Evolutionary conservation across 1,140 invertebrate species (phyloP), one percentile per base, ranked within the genome.

Genomic region (Nomia melanderi): DNA sequence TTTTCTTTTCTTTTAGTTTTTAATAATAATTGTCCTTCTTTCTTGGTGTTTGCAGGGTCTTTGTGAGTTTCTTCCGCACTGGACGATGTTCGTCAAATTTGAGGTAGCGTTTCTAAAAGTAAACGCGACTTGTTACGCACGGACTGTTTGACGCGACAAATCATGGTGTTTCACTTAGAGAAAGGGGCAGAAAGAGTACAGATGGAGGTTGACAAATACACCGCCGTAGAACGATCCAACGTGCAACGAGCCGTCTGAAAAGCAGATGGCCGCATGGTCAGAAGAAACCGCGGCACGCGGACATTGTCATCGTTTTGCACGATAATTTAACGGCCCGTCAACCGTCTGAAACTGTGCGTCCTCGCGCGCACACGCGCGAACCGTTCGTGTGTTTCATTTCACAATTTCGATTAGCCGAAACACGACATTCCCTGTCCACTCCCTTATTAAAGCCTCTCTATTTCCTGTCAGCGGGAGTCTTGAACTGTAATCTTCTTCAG

Each of bases 391-490:
- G 67, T 83, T 74, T 65, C 82, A 77, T 83, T 84, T 83, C 67
- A 69, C 81, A 77, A 79, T 76, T 83, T 84, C 82, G 82, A 84
- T 84, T 84, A 77, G 81, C 77, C 81, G 82, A 84, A 79, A 82
- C 80, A 73, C 76, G 66, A 69, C 50, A 36, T 25, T 56, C 64
- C 63, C 57, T 70, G 57, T 78, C 75, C 62, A 50, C 57, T 79
- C 76, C 50, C 53, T 77, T 79, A 79, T 79, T 82, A 81, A 81
- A 81, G 79, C 56, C 66, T 81, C 75, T 82, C 69, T 83, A 82
- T 83, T 74, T 66, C 53, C 33, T 31, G 47, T 41, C 25, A 72
- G 33, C 33, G 62, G 23, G 29, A 39, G 8, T 65, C 74, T n/a
- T n/a, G n/a, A n/a, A n/a, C n/a, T 56, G 33, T 23, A 53, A 64